Evolutionary conservation across 2,797 vertebrate genomes (phyloP).

Genomic region (Oryzias dopingdopingensis): DNA sequence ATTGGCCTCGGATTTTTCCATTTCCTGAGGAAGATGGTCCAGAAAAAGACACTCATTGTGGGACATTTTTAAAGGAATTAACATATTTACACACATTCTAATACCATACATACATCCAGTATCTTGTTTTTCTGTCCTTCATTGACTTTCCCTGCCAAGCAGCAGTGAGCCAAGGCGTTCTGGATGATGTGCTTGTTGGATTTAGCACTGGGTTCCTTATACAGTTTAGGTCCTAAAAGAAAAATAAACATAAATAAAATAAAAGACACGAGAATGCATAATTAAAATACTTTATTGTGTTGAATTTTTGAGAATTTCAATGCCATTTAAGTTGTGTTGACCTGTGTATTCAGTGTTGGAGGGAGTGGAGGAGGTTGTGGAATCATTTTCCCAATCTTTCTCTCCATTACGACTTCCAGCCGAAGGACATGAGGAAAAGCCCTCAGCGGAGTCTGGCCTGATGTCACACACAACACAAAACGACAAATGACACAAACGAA

Average conservation of each 20-base stretch:
- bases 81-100: neutral
- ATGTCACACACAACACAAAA: constrained; percentile 26
- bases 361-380: constrained; percentile 93
- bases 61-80: neutral
- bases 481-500: constrained; percentile 37
- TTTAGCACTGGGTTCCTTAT: constrained; percentile 97
- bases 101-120: constrained; percentile 83
- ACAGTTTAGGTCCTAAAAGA: constrained; percentile 90
- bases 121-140: constrained; percentile 98
- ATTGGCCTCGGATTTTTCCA: constrained; percentile 95
- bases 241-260: neutral
- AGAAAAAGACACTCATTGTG: constrained; percentile 1
- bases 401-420: constrained; percentile 90
- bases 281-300: neutral
- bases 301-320: neutral
- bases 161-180: constrained; percentile 96
- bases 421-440: constrained; percentile 90
- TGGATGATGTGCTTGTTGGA: constrained; percentile 99
- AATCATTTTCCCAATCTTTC: constrained; percentile 97
- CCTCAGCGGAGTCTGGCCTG: constrained; percentile 93
- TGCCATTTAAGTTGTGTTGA: constrained; percentile 36
- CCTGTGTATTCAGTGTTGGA: constrained; percentile 98
- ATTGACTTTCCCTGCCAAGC: constrained; percentile 95
- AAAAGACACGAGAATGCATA: constrained; percentile 1
- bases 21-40: constrained; percentile 79